These are phyloP conservation scores for Pterostichus madidus DNA, from an alignment of 2,888 invertebrate species.

Conservation along the genomic window DNA sequence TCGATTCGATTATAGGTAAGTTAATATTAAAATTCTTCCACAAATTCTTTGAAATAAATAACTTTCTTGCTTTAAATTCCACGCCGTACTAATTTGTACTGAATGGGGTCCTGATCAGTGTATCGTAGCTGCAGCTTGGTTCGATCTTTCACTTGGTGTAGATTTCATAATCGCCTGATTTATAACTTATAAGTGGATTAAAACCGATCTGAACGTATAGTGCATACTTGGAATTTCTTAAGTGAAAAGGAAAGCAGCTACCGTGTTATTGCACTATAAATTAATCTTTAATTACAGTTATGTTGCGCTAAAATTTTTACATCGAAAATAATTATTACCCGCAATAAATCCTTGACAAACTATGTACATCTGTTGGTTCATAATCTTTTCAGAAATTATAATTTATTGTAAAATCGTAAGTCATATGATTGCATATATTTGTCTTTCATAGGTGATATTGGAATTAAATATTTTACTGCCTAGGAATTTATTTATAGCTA, in stretches of 20 bases:
- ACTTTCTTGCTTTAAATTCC: no score
- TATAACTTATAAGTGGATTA: slow-evolving; percentile 61
- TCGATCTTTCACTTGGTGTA: slow-evolving; percentile 30
- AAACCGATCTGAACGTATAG: not conserved
- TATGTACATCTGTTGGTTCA: slow-evolving; percentile 34
- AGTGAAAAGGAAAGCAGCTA: slow-evolving; percentile 59
- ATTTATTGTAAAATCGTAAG: slow-evolving; percentile 31
- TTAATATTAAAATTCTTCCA: no score
- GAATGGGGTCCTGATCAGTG: no score
- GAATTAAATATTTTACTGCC: slow-evolving; percentile 32
- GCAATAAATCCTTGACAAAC: slow-evolving; percentile 46
- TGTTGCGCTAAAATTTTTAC: slow-evolving; percentile 43
- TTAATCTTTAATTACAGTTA: slow-evolving; percentile 56
- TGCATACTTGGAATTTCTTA: slow-evolving; percentile 32
- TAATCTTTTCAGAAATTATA: slow-evolving; percentile 31
- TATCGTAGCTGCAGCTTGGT: not conserved
- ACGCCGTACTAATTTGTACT: no score
- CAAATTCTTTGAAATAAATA: no score
- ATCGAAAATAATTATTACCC: slow-evolving; percentile 42
- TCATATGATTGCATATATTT: slow-evolving; percentile 22
- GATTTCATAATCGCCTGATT: slow-evolving; percentile 61
- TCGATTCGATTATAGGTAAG: no score
- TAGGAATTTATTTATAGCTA: slow-evolving; percentile 3
- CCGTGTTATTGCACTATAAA: slow-evolving; percentile 62
- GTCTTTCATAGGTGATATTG: slow-evolving; percentile 20